Conservation (phyloP, 2,888 invertebrate species). For the Drosophila imparisetae region DNA sequence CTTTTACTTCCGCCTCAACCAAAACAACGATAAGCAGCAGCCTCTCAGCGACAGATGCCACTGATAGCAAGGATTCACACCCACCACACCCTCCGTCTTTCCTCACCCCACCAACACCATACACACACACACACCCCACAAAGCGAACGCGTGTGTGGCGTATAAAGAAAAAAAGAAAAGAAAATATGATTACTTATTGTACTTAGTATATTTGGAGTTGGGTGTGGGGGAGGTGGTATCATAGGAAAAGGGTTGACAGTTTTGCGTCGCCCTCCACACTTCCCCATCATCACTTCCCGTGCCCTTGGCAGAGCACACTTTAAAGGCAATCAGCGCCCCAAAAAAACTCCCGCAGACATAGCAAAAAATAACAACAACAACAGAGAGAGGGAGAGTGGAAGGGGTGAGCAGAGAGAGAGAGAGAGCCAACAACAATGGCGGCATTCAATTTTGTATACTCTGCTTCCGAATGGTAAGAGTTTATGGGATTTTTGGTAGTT, state of each 20-base stretch:
- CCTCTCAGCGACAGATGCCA: slow-evolving; percentile 61
- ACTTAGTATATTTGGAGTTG: slow-evolving; percentile 7
- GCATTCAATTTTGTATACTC: slow-evolving; percentile 65
- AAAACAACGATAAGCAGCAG: slow-evolving; percentile 27
- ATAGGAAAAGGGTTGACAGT: slow-evolving; percentile 74
- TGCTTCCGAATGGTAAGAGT: not conserved
- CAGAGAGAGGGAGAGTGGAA: not conserved
- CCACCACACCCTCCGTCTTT: slow-evolving; percentile 4
- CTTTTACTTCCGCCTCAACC: slow-evolving; percentile 75
- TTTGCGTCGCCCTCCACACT: slow-evolving; percentile 1
- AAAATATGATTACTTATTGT: slow-evolving; percentile 77
- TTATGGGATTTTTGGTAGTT: not conserved
- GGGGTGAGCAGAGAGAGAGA: not conserved
- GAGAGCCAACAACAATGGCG: slow-evolving; percentile 48
- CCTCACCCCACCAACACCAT: not conserved
- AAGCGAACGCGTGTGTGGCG: slow-evolving; percentile 56
- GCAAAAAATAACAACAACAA: slow-evolving; percentile 42
- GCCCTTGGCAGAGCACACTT: slow-evolving; percentile 57
- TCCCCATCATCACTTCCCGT: not conserved
- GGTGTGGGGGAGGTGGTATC: not conserved
- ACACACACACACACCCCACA: not conserved
- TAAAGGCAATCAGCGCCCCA: slow-evolving; percentile 64
- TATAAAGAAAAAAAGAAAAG: slow-evolving; percentile 32
- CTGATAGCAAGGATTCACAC: slow-evolving; percentile 74
- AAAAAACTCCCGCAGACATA: slow-evolving; percentile 38